Evolutionary conservation across 2,888 invertebrate genomes (phyloP).

Genomic region (Sympetrum striolatum): DNA sequence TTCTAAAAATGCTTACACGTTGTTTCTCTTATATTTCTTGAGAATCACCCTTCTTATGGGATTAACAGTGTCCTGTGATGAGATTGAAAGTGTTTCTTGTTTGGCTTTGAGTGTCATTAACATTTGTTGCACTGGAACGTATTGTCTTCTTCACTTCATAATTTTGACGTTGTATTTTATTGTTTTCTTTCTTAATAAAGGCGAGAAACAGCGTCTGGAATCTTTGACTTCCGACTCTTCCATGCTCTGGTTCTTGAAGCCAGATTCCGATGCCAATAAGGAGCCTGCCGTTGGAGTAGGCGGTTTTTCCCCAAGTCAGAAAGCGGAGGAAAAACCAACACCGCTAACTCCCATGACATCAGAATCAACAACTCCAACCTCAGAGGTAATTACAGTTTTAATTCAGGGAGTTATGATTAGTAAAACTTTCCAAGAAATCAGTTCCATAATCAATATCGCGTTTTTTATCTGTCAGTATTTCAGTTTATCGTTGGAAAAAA

Average conservation of each 20-base stretch:
- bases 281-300: constrained; percentile 7
- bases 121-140: neutral
- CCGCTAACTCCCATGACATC: constrained; percentile 1
- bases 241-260: constrained; percentile 44
- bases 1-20: neutral
- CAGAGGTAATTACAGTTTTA: neutral
- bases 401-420: no score
- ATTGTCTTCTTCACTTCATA: neutral
- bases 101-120: constrained; percentile 13
- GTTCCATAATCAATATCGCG: no score
- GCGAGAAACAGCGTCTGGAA: constrained; percentile 44
- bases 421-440: no score
- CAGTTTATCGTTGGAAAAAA: no score
- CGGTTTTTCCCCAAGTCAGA: constrained; percentile 20
- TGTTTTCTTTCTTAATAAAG: neutral
- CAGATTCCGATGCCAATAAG: constrained; percentile 16
- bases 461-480: no score
- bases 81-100: constrained; percentile 3
- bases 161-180: neutral
- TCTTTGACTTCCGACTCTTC: constrained; percentile 41
- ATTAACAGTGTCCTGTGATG: constrained; percentile 12
- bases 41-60: neutral
- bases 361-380: constrained; percentile 22
- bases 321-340: neutral
- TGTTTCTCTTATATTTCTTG: neutral